Conservation (phyloP, 2,113 vertebrate genomes). For the Saguinus imperator region DNA sequence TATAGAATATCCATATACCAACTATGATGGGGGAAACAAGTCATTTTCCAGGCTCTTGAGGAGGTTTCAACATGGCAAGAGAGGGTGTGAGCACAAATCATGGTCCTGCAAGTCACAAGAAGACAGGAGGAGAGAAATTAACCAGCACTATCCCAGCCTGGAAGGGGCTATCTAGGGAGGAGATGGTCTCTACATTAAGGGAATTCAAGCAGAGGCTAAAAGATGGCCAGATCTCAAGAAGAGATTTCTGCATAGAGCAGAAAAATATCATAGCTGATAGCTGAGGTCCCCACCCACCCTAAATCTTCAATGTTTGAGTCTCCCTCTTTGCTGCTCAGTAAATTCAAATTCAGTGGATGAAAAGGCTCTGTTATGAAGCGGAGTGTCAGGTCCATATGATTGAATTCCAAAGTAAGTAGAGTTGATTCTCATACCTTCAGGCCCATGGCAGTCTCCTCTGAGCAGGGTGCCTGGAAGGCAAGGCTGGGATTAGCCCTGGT, state of each 20-base stretch:
- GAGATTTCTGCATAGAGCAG: background rate
- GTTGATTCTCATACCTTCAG: background rate
- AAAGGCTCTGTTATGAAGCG: background rate
- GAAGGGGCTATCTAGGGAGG: background rate
- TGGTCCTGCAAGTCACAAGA: background rate
- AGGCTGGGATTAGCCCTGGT: background rate
- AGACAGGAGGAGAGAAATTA: background rate
- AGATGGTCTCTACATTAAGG: background rate
- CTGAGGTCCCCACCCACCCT: background rate
- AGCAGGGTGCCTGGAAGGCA: constrained; percentile 30
- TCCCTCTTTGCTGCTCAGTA: background rate
- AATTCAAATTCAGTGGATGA: background rate
- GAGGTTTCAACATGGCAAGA: background rate
- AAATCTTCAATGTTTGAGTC: background rate
- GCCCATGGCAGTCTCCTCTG: background rate
- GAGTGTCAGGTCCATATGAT: background rate
- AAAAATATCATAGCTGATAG: background rate
- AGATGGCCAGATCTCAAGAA: background rate
- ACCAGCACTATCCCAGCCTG: background rate
- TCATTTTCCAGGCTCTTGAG: background rate
- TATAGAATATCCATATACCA: background rate
- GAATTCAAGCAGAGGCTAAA: background rate
- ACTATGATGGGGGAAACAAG: background rate
- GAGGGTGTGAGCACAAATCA: background rate
- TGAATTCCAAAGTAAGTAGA: background rate